Evolutionary conservation across 2,113 vertebrate genomes (phyloP).

Genomic region (Carassius auratus): DNA sequence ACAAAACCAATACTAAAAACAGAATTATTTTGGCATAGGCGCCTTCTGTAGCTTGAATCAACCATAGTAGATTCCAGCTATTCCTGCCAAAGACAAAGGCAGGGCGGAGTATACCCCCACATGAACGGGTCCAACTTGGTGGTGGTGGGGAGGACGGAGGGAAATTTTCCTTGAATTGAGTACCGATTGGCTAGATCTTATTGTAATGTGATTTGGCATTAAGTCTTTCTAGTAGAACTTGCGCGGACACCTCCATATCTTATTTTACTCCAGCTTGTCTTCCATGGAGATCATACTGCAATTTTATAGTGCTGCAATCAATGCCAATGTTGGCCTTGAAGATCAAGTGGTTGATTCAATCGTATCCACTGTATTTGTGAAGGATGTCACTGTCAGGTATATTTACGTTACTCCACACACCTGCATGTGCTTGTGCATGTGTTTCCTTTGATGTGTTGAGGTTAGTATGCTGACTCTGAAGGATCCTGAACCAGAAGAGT

Average conservation of each 20-base stretch:
- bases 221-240: too few relatives aligned
- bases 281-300: not conserved
- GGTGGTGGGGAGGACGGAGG: too few relatives aligned
- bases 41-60: too few relatives aligned
- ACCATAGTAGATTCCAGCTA: too few relatives aligned
- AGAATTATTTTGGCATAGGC: too few relatives aligned
- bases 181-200: too few relatives aligned
- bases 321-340: not conserved
- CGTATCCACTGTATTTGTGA: not conserved
- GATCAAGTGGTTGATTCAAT: not conserved
- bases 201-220: too few relatives aligned
- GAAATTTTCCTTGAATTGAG: too few relatives aligned
- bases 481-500: slow-evolving; percentile 66
- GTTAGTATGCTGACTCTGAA: slow-evolving; percentile 69
- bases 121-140: too few relatives aligned
- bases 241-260: not conserved
- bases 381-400: slow-evolving; percentile 26
- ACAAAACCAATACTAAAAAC: too few relatives aligned
- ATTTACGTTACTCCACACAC: slow-evolving; percentile 9
- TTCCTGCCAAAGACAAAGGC: too few relatives aligned
- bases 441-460: slow-evolving; percentile 50
- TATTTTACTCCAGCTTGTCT: not conserved
- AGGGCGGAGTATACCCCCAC: too few relatives aligned
- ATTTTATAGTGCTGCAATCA: not conserved
- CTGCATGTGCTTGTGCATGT: slow-evolving; percentile 22